These are phyloP conservation scores for Saccostrea cuccullata DNA, from an alignment of 1,140 invertebrate genomes.

Conservation along the genomic window DNA sequence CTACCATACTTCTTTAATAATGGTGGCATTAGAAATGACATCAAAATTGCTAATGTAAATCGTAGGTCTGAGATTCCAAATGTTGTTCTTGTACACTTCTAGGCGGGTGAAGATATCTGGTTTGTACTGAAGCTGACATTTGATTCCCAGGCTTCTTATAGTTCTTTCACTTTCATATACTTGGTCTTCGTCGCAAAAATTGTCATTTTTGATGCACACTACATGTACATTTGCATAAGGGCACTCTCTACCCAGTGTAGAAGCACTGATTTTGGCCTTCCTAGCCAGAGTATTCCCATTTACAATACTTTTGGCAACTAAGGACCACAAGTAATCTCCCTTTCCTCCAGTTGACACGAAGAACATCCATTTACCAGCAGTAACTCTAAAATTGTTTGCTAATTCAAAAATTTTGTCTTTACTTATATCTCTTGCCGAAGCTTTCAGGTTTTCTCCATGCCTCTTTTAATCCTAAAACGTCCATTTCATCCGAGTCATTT, in stretches of 20 bases:
- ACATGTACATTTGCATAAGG: slow-evolving; percentile 59
- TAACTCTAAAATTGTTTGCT: slow-evolving; percentile 48
- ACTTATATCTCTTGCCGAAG: slow-evolving; percentile 54
- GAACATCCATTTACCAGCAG: slow-evolving; percentile 61
- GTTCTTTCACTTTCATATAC: slow-evolving; percentile 53
- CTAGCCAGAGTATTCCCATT: slow-evolving; percentile 42
- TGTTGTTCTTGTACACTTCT: slow-evolving; percentile 55
- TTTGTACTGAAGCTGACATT: slow-evolving; percentile 58
- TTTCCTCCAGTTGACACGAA: slow-evolving; percentile 53
- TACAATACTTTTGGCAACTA: slow-evolving; percentile 54
- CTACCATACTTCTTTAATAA: no score
- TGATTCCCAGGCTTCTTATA: slow-evolving; percentile 56
- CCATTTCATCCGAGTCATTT: background rate
- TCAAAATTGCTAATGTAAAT: slow-evolving; percentile 55
- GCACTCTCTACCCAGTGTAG: background rate
- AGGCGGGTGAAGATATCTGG: slow-evolving; percentile 62
- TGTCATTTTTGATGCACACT: slow-evolving; percentile 56
- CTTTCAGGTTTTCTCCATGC: slow-evolving; percentile 53
- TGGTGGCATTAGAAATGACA: no score
- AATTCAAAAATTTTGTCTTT: slow-evolving; percentile 51
- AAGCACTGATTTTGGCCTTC: slow-evolving; percentile 48
- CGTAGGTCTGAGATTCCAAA: slow-evolving; percentile 52
- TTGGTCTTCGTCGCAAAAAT: slow-evolving; percentile 57
- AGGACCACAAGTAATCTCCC: slow-evolving; percentile 59
- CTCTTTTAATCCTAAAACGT: slow-evolving; percentile 38